A percentile compares a stretch with the other conserved stretches of the same genome.
Evolutionary conservation across 2,113 vertebrate species (phyloP).

Genomic region (Todiramphus chloris): DNA sequence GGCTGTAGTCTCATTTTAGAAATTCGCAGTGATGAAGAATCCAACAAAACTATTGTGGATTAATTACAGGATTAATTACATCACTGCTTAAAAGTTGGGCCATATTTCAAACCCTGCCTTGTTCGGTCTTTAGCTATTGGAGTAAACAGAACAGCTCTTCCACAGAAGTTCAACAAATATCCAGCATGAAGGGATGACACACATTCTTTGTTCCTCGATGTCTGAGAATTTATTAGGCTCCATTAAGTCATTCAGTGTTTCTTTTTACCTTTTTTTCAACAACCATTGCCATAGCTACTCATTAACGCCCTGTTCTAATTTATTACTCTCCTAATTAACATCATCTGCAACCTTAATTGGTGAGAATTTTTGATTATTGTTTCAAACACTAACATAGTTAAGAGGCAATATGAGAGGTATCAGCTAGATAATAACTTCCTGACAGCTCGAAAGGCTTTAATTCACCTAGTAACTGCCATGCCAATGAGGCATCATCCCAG

Average conservation of each 20-base stretch:
- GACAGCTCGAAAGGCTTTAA: background rate
- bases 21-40: background rate
- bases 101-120: accelerated
- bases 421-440: background rate
- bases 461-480: background rate
- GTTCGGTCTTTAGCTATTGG: background rate
- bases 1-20: background rate
- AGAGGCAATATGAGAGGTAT: background rate
- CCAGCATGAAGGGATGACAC: accelerated
- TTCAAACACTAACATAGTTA: background rate
- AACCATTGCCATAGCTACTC: background rate
- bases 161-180: background rate
- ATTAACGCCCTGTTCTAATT: background rate
- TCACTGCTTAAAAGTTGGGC: background rate
- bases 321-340: background rate
- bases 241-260: background rate
- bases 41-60: accelerated
- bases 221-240: background rate
- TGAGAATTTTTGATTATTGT: background rate
- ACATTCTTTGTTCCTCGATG: background rate
- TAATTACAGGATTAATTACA: background rate
- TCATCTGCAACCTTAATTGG: background rate
- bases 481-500: accelerated
- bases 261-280: background rate
- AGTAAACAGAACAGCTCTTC: background rate